phyloP scores from a whole-genome alignment of 2,888 invertebrate genomes.

The Drosophila kanekoi region DNA sequence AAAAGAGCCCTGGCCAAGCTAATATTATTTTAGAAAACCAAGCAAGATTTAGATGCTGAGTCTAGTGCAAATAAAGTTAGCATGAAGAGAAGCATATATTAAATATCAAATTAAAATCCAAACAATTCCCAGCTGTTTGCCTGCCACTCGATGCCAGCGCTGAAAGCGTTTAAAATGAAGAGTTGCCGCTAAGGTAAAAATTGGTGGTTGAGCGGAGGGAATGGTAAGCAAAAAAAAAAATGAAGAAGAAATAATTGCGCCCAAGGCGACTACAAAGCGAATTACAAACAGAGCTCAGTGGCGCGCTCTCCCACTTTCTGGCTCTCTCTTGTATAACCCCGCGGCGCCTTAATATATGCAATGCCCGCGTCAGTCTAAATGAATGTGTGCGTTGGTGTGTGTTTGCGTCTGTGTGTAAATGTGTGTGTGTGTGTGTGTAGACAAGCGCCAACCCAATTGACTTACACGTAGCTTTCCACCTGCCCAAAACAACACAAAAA shows the following conservation, averaged over 20 bases:
- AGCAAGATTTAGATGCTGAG: neutral
- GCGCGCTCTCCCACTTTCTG: constrained; percentile 9
- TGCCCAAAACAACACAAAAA: constrained; percentile 23
- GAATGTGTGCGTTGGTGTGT: constrained; percentile 51
- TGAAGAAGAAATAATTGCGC: constrained; percentile 73
- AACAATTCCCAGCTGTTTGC: constrained; percentile 65
- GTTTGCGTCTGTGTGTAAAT: neutral
- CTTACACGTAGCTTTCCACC: constrained; percentile 49
- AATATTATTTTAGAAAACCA: neutral
- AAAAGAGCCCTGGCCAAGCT: neutral
- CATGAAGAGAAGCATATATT: constrained; percentile 13
- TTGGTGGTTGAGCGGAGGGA: neutral
- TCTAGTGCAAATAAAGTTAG: constrained; percentile 5
- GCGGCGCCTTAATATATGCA: constrained; percentile 68
- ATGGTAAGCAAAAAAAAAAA: constrained; percentile 24
- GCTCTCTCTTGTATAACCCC: constrained; percentile 12
- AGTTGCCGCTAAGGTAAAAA: constrained; percentile 39
- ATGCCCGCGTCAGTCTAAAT: constrained; percentile 58
- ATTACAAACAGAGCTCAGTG: constrained; percentile 68
- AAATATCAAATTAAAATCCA: constrained; percentile 59
- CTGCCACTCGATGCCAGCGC: constrained; percentile 61
- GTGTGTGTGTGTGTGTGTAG: constrained; percentile 27
- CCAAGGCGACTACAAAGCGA: constrained; percentile 79
- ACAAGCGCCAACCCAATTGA: constrained; percentile 60
- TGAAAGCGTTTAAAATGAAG: constrained; percentile 68